Conservation (phyloP, 1,140 invertebrate genomes). For the Calycopis cecrops region DNA sequence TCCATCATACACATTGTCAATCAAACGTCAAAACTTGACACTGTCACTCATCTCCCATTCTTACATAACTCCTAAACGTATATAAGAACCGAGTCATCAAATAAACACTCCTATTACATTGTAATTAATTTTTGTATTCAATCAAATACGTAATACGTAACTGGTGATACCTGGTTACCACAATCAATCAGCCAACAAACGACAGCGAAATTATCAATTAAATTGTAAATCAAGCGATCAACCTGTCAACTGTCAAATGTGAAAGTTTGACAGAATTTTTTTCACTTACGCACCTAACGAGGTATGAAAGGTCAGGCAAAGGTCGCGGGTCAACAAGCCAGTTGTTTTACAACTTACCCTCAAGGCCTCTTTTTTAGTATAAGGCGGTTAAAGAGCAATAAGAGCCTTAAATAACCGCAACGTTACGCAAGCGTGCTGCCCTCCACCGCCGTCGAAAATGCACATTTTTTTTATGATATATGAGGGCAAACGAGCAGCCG, state of each 20-base stretch:
- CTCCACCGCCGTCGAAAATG: no score
- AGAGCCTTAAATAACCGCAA: no score
- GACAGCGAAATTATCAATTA: conserved; percentile 6
- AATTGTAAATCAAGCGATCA: conserved; percentile 5
- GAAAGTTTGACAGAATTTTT: neutral
- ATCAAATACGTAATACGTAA: neutral
- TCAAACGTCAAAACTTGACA: no score
- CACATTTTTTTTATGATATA: no score
- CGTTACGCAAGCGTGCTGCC: no score
- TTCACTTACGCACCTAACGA: conserved; percentile 6
- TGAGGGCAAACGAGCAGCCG: no score
- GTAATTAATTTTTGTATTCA: conserved; percentile 5
- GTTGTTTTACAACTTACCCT: no score
- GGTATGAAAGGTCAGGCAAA: neutral
- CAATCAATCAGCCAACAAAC: conserved; percentile 4
- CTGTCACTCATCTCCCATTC: no score
- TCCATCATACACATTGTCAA: no score
- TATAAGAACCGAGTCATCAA: neutral
- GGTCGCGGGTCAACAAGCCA: neutral
- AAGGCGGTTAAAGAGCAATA: no score
- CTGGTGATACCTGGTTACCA: neutral
- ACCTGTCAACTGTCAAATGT: conserved; percentile 6
- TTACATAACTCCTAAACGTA: no score
- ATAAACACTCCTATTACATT: neutral
- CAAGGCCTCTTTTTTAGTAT: no score